Conservation (phyloP, 2,797 vertebrate genomes). For the Sparidentex hasta region DNA sequence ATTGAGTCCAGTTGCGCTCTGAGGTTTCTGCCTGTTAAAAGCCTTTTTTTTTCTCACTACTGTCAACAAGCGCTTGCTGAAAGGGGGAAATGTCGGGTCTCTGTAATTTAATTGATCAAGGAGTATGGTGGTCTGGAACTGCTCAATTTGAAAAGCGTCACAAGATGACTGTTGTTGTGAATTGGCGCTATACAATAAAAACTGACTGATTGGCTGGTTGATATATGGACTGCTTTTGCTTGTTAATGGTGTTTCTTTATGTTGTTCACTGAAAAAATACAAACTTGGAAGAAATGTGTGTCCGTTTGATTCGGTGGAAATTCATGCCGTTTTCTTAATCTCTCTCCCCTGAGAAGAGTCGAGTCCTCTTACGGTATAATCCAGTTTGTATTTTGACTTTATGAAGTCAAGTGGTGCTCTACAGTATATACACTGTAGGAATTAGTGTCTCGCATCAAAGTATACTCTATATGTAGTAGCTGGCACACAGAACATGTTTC, state of each 20-base stretch:
- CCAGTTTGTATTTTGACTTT: background rate
- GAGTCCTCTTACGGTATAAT: conserved; percentile 18
- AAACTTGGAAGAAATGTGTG: background rate
- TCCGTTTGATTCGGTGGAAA: background rate
- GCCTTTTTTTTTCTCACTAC: no score
- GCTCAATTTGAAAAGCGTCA: no score
- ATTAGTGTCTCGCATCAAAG: background rate
- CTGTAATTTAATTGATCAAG: no score
- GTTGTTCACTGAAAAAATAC: background rate
- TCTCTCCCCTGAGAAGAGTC: background rate
- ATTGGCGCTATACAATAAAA: no score
- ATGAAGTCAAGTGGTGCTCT: conserved; percentile 19
- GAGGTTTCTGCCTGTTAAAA: no score
- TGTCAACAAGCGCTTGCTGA: no score
- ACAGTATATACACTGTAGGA: background rate
- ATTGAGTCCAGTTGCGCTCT: no score
- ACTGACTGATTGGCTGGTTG: no score
- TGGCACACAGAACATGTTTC: background rate
- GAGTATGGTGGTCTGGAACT: no score
- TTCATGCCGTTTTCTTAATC: background rate
- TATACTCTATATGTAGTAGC: background rate
- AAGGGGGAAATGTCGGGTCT: no score
- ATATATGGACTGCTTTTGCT: background rate
- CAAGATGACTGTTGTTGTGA: no score
- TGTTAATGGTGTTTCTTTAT: background rate